Evolutionary conservation across 1,140 invertebrate species (phyloP).

Genomic region (Drosophila dunni): DNA sequence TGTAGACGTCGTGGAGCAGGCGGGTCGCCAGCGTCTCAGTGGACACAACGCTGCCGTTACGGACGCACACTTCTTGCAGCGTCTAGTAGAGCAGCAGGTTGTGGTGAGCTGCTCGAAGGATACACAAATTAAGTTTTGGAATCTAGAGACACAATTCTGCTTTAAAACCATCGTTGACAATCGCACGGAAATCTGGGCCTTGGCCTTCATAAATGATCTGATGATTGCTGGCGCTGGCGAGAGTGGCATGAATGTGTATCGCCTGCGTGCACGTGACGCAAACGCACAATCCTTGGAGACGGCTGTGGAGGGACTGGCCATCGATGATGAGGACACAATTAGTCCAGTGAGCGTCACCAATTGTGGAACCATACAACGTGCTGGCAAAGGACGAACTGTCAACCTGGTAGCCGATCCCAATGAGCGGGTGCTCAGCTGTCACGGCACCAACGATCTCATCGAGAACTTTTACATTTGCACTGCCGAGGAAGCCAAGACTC

Average conservation of each 20-base stretch:
- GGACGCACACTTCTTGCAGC: slow-evolving; percentile 92
- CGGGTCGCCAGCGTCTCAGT: slow-evolving; percentile 93
- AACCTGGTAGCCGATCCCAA: slow-evolving; percentile 88
- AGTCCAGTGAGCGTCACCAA: slow-evolving; percentile 90
- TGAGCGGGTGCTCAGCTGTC: slow-evolving; percentile 90
- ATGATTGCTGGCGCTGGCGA: slow-evolving; percentile 95
- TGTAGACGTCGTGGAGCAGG: slow-evolving; percentile 97
- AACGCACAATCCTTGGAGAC: slow-evolving; percentile 85
- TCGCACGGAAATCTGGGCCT: slow-evolving; percentile 93
- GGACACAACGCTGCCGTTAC: slow-evolving; percentile 98
- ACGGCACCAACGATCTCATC: slow-evolving; percentile 92
- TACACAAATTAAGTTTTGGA: slow-evolving; percentile 98
- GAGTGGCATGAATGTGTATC: slow-evolving; percentile 94
- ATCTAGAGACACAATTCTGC: slow-evolving; percentile 96
- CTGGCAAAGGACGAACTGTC: slow-evolving; percentile 90
- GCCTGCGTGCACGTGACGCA: slow-evolving; percentile 86
- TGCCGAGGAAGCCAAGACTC: slow-evolving; percentile 89
- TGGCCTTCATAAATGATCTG: slow-evolving; percentile 91
- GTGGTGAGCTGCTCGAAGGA: slow-evolving; percentile 97
- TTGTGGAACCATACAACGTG: slow-evolving; percentile 91
- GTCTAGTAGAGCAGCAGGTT: slow-evolving; percentile 86
- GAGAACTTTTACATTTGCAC: slow-evolving; percentile 94
- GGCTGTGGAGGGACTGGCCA: slow-evolving; percentile 85
- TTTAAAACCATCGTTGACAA: slow-evolving; percentile 96
- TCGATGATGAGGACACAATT: slow-evolving; percentile 81